A percentile compares a stretch with the other conserved stretches of the same genome.
phyloP scores from a whole-genome alignment of 2,113 vertebrate species.

The Phoxinus phoxinus region DNA sequence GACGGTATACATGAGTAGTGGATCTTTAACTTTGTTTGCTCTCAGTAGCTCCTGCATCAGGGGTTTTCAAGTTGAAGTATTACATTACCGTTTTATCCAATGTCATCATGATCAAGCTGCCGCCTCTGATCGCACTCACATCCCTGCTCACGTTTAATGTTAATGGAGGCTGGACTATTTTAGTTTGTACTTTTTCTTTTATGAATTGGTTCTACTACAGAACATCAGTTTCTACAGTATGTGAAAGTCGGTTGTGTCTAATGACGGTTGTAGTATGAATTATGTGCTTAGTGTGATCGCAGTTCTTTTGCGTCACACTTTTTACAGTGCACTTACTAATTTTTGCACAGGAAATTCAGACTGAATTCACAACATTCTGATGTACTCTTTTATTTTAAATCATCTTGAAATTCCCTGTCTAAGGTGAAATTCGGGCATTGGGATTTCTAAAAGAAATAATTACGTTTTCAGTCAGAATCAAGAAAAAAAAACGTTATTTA shows the following conservation, averaged over 20 bases:
- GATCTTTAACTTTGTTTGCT: neutral
- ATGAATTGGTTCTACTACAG: conserved; percentile 10
- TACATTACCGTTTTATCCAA: neutral
- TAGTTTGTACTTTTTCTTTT: neutral
- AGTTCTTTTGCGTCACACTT: conserved; percentile 25
- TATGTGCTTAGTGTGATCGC: conserved; percentile 26
- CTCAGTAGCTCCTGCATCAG: conserved; percentile 23
- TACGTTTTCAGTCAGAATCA: neutral
- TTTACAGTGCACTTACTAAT: neutral
- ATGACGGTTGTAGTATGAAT: neutral
- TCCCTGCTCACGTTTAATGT: neutral
- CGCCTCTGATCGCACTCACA: conserved; percentile 12
- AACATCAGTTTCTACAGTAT: neutral
- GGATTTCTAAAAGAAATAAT: neutral
- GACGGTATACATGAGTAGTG: neutral
- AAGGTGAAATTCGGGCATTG: neutral
- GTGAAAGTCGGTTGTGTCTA: neutral
- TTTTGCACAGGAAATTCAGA: neutral
- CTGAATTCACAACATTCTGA: conserved; percentile 2
- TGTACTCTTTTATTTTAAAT: neutral
- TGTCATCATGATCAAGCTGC: neutral
- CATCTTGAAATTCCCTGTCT: neutral
- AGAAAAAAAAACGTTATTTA: neutral
- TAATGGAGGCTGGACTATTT: neutral
- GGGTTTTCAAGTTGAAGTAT: neutral